phyloP scores from a whole-genome alignment of 2,113 vertebrate genomes.

The Leptosomus discolor region DNA sequence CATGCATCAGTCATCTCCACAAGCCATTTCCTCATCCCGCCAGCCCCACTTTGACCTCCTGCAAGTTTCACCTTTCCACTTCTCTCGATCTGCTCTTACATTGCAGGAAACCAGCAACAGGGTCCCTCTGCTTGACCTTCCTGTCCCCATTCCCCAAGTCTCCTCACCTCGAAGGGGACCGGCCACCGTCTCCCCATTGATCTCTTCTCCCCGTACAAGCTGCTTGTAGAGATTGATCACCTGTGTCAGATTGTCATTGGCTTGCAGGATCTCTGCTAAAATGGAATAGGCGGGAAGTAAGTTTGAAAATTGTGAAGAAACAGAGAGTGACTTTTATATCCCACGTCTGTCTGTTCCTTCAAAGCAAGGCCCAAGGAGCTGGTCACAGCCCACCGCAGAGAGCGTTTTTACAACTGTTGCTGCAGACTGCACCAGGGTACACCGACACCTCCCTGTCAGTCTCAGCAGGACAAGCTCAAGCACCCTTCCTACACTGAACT shows the following conservation, averaged over 20 bases:
- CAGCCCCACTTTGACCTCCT: neutral
- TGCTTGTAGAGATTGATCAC: slow-evolving; percentile 94
- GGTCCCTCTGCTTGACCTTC: neutral
- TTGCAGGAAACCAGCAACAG: neutral
- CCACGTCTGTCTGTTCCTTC: neutral
- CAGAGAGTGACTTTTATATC: neutral
- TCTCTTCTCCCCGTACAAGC: slow-evolving; percentile 88
- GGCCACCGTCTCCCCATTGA: slow-evolving; percentile 78
- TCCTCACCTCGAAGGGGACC: slow-evolving; percentile 79
- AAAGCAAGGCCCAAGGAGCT: neutral
- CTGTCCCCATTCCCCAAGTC: neutral
- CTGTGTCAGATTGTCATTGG: slow-evolving; percentile 95
- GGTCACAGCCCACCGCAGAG: neutral
- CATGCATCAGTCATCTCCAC: neutral
- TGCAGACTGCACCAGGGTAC: neutral
- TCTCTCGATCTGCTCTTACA: neutral
- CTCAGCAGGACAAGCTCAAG: neutral
- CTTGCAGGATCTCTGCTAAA: slow-evolving; percentile 93
- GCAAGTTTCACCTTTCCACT: neutral
- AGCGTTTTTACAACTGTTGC: fast-evolving
- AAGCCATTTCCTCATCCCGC: neutral
- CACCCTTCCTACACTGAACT: neutral
- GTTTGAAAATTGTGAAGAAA: neutral
- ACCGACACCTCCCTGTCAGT: neutral
- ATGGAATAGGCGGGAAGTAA: neutral